Evolutionary conservation across 2,113 vertebrate genomes (phyloP).

Genomic region (Spilogale gracilis): DNA sequence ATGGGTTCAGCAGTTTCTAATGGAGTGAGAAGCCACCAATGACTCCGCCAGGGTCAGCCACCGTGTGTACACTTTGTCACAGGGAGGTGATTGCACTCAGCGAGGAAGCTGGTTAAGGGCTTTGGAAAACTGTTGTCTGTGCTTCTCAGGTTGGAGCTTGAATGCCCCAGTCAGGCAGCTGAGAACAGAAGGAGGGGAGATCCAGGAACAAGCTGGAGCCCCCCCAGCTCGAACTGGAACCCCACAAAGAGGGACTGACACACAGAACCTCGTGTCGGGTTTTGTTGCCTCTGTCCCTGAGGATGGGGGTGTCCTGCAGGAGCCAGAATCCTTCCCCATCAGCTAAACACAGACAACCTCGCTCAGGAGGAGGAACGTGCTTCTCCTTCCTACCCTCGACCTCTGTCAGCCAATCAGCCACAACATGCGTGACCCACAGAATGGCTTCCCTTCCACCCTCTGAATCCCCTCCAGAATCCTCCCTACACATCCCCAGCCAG

Average conservation of each 20-base stretch:
- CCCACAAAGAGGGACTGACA: neutral
- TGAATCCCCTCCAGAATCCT: neutral
- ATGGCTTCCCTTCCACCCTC: neutral
- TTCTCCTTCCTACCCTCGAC: neutral
- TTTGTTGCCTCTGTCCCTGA: neutral
- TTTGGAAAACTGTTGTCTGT: neutral
- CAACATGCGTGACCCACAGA: neutral
- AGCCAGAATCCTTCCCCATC: neutral
- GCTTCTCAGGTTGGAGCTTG: neutral
- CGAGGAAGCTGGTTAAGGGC: too few relatives aligned
- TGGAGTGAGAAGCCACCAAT: neutral
- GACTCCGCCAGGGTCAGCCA: neutral
- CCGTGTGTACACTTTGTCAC: fast-evolving
- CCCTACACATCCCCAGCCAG: neutral
- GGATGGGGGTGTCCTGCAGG: neutral
- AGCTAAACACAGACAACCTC: neutral
- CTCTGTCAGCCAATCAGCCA: neutral
- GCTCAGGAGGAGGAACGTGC: neutral
- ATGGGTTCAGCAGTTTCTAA: neutral
- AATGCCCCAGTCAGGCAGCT: neutral
- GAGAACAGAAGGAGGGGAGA: neutral
- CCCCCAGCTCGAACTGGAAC: neutral
- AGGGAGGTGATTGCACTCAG: neutral
- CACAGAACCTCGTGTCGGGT: neutral
- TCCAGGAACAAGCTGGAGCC: neutral